phyloP scores from a whole-genome alignment of 2,888 invertebrate species.

The Pammene fasciana region DNA sequence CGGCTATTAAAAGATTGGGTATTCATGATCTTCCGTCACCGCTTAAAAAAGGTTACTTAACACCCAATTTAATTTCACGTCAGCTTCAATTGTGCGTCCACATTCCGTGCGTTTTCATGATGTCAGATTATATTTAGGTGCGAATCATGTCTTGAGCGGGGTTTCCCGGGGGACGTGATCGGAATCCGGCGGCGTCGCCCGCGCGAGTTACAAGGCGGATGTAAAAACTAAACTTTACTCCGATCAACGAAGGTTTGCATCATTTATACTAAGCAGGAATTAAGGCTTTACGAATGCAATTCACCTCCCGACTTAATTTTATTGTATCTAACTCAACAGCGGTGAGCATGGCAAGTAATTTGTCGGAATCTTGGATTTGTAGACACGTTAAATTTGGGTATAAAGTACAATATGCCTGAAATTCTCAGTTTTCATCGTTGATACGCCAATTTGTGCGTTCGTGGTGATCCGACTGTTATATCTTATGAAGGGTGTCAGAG shows the following conservation, averaged over 20 bases:
- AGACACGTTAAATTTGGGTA: background rate
- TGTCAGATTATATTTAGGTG: slow-evolving; percentile 70
- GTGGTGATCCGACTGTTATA: too few relatives aligned
- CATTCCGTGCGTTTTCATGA: slow-evolving; percentile 57
- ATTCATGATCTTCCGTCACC: slow-evolving; percentile 21
- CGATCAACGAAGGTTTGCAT: slow-evolving; percentile 1
- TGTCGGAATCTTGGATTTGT: background rate
- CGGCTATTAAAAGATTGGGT: background rate
- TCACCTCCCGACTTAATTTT: background rate
- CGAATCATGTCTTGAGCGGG: slow-evolving; percentile 62
- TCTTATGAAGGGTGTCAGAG: too few relatives aligned
- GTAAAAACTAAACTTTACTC: slow-evolving; percentile 26
- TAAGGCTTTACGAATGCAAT: background rate
- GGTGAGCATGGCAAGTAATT: background rate
- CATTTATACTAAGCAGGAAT: too few relatives aligned
- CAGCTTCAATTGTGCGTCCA: slow-evolving; percentile 49
- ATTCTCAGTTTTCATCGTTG: too few relatives aligned
- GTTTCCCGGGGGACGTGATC: slow-evolving; percentile 69
- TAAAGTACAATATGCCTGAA: background rate
- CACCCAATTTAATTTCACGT: slow-evolving; percentile 52
- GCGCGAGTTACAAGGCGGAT: slow-evolving; percentile 30
- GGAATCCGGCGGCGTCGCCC: slow-evolving; percentile 52
- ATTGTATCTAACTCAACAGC: too few relatives aligned
- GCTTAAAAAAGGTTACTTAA: slow-evolving; percentile 43
- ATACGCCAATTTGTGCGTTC: too few relatives aligned